phyloP scores from a whole-genome alignment of 2,888 invertebrate species.

The Dolomedes plantarius region DNA sequence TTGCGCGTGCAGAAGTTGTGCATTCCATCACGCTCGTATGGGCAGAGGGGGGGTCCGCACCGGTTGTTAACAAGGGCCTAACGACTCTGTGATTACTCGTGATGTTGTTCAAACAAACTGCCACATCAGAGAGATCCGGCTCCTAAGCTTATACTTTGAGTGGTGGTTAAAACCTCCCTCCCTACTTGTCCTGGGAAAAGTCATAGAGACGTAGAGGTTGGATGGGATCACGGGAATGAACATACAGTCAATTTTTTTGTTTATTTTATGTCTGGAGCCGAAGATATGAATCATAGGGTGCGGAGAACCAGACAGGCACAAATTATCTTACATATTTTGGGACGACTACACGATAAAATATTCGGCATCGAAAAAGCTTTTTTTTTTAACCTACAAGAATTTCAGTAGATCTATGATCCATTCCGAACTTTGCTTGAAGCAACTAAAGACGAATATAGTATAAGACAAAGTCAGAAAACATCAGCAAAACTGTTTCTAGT shows the following conservation, averaged over 20 bases:
- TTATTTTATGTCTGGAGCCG: background rate
- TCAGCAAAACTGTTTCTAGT: too few relatives aligned
- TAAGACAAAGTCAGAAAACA: too few relatives aligned
- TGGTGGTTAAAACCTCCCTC: slow-evolving; percentile 15
- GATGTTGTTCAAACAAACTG: slow-evolving; percentile 70
- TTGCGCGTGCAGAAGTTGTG: slow-evolving; percentile 38
- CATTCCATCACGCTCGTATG: slow-evolving; percentile 53
- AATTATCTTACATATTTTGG: background rate
- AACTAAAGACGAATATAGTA: too few relatives aligned
- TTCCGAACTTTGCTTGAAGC: too few relatives aligned
- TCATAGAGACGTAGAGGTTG: slow-evolving; percentile 1
- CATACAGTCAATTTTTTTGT: background rate
- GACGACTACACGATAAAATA: background rate
- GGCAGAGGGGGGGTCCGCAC: slow-evolving; percentile 25
- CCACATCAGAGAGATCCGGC: slow-evolving; percentile 68
- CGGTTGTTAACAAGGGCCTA: slow-evolving; percentile 56
- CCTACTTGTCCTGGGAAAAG: slow-evolving; percentile 8
- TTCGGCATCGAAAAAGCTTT: background rate
- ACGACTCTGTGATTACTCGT: slow-evolving; percentile 68
- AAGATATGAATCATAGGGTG: slow-evolving; percentile 21
- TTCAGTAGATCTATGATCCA: too few relatives aligned
- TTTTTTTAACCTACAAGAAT: background rate
- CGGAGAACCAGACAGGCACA: slow-evolving; percentile 1
- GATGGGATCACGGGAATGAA: background rate
- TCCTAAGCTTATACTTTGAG: slow-evolving; percentile 21